Percentiles rank a stretch among this genome's conserved stretches.
These are phyloP conservation scores for Chymomyza caudatula DNA, from an alignment of 2,888 invertebrate genomes.

Conservation along the genomic window DNA sequence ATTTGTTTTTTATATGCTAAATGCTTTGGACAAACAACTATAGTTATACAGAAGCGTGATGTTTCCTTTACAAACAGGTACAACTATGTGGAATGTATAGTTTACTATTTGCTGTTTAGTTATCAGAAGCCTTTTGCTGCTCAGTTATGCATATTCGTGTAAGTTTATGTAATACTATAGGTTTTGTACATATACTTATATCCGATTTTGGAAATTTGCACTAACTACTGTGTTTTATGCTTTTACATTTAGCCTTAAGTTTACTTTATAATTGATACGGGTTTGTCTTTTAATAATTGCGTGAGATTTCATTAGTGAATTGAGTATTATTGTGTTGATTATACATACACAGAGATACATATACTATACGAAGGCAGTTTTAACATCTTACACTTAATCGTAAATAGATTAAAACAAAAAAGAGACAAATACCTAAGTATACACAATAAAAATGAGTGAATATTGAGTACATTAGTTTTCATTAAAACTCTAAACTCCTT, in stretches of 20 bases:
- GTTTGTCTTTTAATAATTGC: constrained; percentile 22
- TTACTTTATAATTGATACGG: constrained; percentile 39
- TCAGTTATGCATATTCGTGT: neutral
- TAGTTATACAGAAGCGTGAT: constrained; percentile 19
- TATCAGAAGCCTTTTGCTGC: neutral
- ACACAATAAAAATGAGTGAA: neutral
- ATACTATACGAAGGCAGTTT: neutral
- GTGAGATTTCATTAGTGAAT: constrained; percentile 35
- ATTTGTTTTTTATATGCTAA: neutral
- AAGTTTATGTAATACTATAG: neutral
- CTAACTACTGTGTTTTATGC: constrained; percentile 33
- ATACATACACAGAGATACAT: neutral
- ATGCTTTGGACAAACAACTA: constrained; percentile 5
- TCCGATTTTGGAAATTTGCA: constrained; percentile 28
- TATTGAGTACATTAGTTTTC: constrained; percentile 7
- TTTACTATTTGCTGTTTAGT: constrained; percentile 1
- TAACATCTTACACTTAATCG: neutral
- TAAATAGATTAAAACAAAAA: neutral
- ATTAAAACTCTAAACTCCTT: constrained; percentile 6
- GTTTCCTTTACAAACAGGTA: constrained; percentile 36
- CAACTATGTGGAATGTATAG: constrained; percentile 31
- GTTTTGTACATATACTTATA: constrained; percentile 8
- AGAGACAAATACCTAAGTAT: neutral
- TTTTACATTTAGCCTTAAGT: constrained; percentile 19
- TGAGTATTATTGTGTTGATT: neutral